These are phyloP conservation scores for Autographa gamma DNA, from an alignment of 2,888 invertebrate genomes.

Conservation along the genomic window DNA sequence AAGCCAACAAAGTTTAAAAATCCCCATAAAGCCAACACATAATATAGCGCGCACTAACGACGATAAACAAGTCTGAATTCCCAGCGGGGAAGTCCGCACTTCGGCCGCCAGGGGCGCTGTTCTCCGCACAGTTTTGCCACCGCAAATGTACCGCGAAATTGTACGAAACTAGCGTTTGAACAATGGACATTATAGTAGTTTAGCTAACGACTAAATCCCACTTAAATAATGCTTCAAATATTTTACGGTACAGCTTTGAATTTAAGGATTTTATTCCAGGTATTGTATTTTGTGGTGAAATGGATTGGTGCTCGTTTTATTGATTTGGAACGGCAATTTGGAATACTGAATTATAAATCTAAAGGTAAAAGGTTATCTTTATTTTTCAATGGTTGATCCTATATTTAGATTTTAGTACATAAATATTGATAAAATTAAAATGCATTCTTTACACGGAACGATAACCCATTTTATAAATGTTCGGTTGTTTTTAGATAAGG, in stretches of 20 bases:
- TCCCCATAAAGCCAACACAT: constrained; percentile 32
- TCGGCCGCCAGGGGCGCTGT: constrained; percentile 52
- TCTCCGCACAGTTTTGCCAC: constrained; percentile 58
- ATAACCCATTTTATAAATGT: no score
- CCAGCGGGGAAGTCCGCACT: constrained; percentile 49
- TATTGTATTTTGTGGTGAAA: constrained; percentile 32
- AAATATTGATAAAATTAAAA: not conserved
- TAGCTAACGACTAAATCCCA: constrained; percentile 74
- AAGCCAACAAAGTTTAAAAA: constrained; percentile 39
- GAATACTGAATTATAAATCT: not conserved
- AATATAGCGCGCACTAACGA: constrained; percentile 38
- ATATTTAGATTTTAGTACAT: not conserved
- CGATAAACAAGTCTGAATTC: constrained; percentile 53
- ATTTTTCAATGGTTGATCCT: not conserved
- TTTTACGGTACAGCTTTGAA: constrained; percentile 52
- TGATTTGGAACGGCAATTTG: not conserved
- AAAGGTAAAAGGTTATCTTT: not conserved
- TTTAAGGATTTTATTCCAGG: constrained; percentile 43
- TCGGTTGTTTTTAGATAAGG: no score
- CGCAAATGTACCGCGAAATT: constrained; percentile 77
- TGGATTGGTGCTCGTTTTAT: constrained; percentile 11
- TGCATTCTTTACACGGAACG: not conserved
- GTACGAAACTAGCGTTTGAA: constrained; percentile 71
- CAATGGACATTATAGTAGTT: constrained; percentile 75
- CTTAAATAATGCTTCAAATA: constrained; percentile 70